These are phyloP conservation scores for Pseudachorutes palmiensis DNA, from an alignment of 1,140 invertebrate genomes.

Conservation along the genomic window DNA sequence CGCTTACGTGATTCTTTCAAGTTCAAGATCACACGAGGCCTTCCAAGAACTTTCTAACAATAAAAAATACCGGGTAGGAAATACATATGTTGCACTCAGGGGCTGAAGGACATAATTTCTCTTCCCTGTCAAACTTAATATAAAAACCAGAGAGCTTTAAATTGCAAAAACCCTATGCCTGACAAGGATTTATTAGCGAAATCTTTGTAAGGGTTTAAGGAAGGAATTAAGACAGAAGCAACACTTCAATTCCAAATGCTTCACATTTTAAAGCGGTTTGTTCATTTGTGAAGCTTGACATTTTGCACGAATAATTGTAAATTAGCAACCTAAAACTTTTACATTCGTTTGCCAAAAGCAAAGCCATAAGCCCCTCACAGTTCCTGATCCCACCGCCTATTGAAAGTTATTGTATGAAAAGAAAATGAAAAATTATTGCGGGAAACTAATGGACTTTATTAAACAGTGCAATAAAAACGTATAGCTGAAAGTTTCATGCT, in stretches of 20 bases:
- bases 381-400: too few species aligned
- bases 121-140: conserved; percentile 9
- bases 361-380: too few species aligned
- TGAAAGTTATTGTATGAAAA: too few species aligned
- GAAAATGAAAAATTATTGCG: conserved; percentile 6
- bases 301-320: too few species aligned
- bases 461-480: background rate
- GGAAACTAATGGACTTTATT: conserved; percentile 12
- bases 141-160: conserved; percentile 6
- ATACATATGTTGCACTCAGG: conserved; percentile 7
- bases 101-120: background rate
- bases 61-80: background rate
- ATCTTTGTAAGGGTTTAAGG: background rate
- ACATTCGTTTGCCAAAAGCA: too few species aligned
- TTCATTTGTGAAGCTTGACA: too few species aligned
- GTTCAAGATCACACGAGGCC: conserved; percentile 10
- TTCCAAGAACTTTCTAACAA: background rate
- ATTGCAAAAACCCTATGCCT: background rate
- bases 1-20: conserved; percentile 10
- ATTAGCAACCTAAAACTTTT: too few species aligned
- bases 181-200: background rate
- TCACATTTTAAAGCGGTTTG: too few species aligned
- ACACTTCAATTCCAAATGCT: too few species aligned
- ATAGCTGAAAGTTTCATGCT: background rate
- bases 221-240: too few species aligned